These are phyloP conservation scores for Eulemur mongoz DNA, from an alignment of 2,797 vertebrate species.

Conservation along the genomic window DNA sequence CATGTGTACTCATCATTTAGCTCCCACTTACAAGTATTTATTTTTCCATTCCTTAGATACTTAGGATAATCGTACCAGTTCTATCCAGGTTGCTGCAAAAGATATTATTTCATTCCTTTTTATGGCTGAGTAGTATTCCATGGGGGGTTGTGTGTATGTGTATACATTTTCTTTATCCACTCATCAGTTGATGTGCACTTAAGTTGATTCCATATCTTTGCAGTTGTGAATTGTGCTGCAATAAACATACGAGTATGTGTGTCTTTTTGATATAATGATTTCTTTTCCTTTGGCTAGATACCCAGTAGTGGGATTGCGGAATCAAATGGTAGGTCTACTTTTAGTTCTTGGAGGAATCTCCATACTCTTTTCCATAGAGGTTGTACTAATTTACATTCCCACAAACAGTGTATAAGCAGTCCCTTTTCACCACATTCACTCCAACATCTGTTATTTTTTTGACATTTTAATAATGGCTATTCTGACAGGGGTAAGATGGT, in stretches of 20 bases:
- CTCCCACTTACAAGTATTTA: neutral
- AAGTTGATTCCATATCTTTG: neutral
- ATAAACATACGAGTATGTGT: neutral
- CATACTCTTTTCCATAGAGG: neutral
- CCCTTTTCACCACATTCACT: neutral
- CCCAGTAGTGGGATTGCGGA: neutral
- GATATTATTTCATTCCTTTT: neutral
- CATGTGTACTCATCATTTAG: neutral
- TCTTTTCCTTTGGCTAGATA: neutral
- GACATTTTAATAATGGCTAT: neutral
- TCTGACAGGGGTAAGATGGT: neutral
- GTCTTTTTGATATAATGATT: neutral
- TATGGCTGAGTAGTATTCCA: neutral
- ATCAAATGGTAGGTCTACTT: neutral
- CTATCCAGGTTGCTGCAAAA: neutral
- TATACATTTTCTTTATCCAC: neutral
- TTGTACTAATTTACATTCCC: neutral
- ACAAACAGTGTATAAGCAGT: neutral
- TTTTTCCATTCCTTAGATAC: neutral
- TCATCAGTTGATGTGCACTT: neutral
- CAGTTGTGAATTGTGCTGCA: neutral
- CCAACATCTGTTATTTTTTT: neutral
- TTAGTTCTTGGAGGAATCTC: neutral
- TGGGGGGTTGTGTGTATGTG: too few relatives aligned
- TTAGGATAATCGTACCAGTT: neutral